Percentiles rank a stretch among this genome's conserved stretches.
phyloP scores from a whole-genome alignment of 1,140 invertebrate genomes.

The Pseudomyrmex sp. region DNA sequence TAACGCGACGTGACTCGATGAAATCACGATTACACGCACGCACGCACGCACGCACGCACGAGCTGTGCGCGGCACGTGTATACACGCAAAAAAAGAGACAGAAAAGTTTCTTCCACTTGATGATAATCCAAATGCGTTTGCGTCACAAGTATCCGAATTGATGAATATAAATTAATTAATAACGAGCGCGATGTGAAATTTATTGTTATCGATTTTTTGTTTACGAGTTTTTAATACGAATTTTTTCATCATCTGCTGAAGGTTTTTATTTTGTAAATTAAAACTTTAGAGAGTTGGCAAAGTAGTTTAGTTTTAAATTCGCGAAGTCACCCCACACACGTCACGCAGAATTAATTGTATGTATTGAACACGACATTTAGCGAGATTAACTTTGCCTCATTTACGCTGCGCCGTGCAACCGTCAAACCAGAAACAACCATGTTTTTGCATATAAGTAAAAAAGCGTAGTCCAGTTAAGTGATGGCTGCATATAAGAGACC shows the following conservation, averaged over 20 bases:
- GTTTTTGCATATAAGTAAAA: neutral
- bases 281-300: neutral
- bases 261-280: neutral
- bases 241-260: neutral
- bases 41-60: neutral
- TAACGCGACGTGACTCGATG: constrained; percentile 53
- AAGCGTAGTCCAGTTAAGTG: neutral
- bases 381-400: no score
- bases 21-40: constrained; percentile 48
- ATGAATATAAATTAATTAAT: constrained; percentile 2
- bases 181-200: neutral
- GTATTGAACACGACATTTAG: no score
- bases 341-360: neutral
- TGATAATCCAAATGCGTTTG: neutral
- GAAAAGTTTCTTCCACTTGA: neutral
- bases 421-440: neutral
- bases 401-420: neutral
- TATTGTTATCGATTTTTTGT: neutral
- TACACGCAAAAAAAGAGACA: neutral
- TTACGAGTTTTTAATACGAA: no score
- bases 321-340: no score
- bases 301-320: no score
- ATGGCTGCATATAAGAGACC: neutral
- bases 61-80: neutral
- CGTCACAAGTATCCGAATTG: neutral